Base-by-base conservation (phyloP, 2,113 vertebrate species). In the Zingel zingel region DNA sequence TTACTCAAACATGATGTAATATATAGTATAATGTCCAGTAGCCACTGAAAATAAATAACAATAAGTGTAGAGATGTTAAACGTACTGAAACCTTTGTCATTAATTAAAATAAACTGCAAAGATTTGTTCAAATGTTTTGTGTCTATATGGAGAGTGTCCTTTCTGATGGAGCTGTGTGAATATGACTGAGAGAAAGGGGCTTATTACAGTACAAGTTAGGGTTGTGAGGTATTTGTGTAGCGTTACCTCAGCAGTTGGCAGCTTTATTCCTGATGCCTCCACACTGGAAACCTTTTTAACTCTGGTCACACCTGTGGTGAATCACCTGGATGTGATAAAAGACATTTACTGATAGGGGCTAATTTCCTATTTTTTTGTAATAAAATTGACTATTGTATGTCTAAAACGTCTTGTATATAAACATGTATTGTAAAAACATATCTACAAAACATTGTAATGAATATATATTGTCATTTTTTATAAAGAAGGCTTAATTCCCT, bases 141-240 rank as follows among this genome's bases (percentile, higher is more conserved):
- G 43, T 70, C 4, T 59, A 39, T 54, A 54, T 58, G 19, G n/a
- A 1, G n/a, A 21, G 48, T 66, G 74, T 76, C 21, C 62, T 79
- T 62, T 71, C 14, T 27, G 53, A 54, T 48, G 2, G 50, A 58
- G 7, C 19, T 25, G 58, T 64, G 48, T 45, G 0, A 70, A 69
- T 68, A 33, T 45, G 27, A n/a, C 45, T 57, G 27, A 59, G 14
- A 18, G 25, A 43, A 5, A 15, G 21, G 2, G 0, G 11, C 23
- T 69, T 68, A 56, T 78, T 75, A 21, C 63, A 70, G 47, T 48
- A 25, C 7, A 36, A 66, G 84, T 39, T 65, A 58, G 16, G 19
- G n/a, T 6, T 47, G 33, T 62, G 65, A 59, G 43, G 73, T 76
- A 91, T 90, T 84, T 89, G 79, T 89, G 78, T 72, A 43, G 47